phyloP scores from a whole-genome alignment of 2,888 invertebrate species.

The Malachius bipustulatus region DNA sequence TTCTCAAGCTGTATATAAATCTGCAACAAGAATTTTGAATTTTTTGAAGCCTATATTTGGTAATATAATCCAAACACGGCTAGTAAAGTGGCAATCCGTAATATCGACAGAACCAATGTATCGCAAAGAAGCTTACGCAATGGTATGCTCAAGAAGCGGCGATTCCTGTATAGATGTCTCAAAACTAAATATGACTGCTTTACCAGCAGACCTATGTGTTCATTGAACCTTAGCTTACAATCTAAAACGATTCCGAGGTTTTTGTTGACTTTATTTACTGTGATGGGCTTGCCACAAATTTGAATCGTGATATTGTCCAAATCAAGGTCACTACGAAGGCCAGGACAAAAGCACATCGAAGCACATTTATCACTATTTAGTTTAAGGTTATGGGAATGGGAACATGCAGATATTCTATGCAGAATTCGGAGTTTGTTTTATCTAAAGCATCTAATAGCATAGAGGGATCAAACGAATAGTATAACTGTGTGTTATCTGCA shows the following conservation, averaged over 20 bases:
- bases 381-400: neutral
- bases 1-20: conserved; percentile 1
- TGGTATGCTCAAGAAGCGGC: neutral
- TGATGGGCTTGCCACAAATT: neutral
- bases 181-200: neutral
- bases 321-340: too few species aligned
- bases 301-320: too few species aligned
- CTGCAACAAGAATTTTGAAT: neutral
- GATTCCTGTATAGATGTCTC: neutral
- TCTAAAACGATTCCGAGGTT: neutral
- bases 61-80: neutral
- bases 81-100: neutral
- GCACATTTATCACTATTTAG: too few species aligned
- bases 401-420: neutral
- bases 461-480: neutral
- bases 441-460: too few species aligned
- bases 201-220: neutral
- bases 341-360: too few species aligned
- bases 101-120: neutral
- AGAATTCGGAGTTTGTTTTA: too few species aligned
- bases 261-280: neutral
- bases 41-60: neutral
- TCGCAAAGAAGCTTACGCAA: neutral
- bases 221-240: neutral
- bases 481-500: neutral